Evolutionary conservation across 2,113 vertebrate genomes (phyloP), one percentile per base, ranked within the genome.

Genomic region (Grantiella picta): DNA sequence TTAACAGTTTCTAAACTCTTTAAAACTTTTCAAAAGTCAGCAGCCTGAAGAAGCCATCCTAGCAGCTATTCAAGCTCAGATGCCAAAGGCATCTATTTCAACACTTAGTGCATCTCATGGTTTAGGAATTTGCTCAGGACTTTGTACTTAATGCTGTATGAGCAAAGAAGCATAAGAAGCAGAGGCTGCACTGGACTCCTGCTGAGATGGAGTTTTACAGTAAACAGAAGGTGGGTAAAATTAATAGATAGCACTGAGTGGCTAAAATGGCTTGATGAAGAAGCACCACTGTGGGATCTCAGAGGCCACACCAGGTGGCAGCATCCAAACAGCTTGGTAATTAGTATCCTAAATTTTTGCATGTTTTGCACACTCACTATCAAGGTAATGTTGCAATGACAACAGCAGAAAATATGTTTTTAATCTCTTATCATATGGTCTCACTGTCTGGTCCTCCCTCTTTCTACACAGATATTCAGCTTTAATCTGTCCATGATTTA

Each of bases 311-410:
- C 21, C 15, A 45, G 8, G 16, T 6, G 61, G 12, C 7, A 72
- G 0, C 31, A 89, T 38, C 6, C 9, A 45, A 29, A 2, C 23
- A 73, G 13, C 2, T 1, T 35, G 15, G 13, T 47, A 38, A n/a
- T 4, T 14, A 45, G 3, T 9, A 42, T 28, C 23, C 14, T 28
- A 29, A 59, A 21, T 13, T 45, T 94, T 47, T 45, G 3, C 9
- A 38, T 42, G 10, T 19, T 91, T 83, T 86, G 11, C 9, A n/a
- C 5, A 5, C 13, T 89, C 18, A 17, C 11, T 25, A n/a, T 61
- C 5, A 44, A 79, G 29, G 20, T 29, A 63, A 64, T 52, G 31
- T 31, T 71, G 16, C 36, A 72, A 45, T 52, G 21, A 71, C 11
- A 54, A 22, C 23, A 75, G 9, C 3, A 86, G 40, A 19, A 86